Conservation (phyloP, 92 coral and sea anemone genomes). For the Hydrozoanthus gracilis region DNA sequence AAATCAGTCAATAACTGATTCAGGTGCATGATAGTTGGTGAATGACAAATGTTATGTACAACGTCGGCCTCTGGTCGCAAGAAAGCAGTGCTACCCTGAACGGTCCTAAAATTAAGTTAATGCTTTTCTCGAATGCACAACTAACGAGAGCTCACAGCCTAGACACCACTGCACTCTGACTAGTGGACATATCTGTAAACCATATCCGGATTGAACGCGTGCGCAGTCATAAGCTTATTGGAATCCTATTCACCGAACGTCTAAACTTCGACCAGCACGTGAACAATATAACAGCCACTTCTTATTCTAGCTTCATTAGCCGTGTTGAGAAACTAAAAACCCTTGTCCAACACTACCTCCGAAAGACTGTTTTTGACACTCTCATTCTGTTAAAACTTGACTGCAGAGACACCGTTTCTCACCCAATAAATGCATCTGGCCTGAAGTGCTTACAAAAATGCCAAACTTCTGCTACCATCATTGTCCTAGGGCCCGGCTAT, state of each 20-base stretch:
- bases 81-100: conserved; percentile 36
- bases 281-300: neutral
- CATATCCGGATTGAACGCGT: conserved; percentile 18
- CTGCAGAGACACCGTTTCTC: neutral
- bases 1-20: too few relatives aligned
- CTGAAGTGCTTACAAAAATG: neutral
- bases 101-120: conserved; percentile 49
- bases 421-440: neutral
- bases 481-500: neutral
- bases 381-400: neutral
- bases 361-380: neutral
- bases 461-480: neutral
- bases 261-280: conserved; percentile 19
- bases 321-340: neutral
- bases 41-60: conserved; percentile 37
- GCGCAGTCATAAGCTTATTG: conserved; percentile 22
- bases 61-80: conserved; percentile 53
- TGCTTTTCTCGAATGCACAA: conserved; percentile 54
- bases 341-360: neutral
- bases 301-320: neutral
- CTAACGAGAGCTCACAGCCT: conserved; percentile 28
- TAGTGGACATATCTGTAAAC: neutral
- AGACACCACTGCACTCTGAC: conserved; percentile 16
- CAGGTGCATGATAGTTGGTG: too few relatives aligned
- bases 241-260: conserved; percentile 25